Percentiles rank a stretch among this genome's conserved stretches.
These are phyloP conservation scores for Abrostola triplasia DNA, from an alignment of 2,888 invertebrate genomes.

Conservation along the genomic window DNA sequence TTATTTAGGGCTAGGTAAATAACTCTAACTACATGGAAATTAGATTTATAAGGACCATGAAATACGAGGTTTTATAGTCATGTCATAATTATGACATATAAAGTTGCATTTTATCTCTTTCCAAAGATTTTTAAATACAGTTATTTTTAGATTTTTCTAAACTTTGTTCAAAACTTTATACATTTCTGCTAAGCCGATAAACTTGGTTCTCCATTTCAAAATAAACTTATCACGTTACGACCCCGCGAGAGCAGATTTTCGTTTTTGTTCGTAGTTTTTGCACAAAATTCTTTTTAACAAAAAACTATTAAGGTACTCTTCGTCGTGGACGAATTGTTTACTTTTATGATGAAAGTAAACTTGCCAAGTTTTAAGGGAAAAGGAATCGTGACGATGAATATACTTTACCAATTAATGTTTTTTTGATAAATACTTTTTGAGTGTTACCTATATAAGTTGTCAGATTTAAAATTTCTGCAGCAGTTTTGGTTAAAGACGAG, in stretches of 20 bases:
- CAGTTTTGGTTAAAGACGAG: no score
- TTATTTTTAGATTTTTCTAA: not conserved
- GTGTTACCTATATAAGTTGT: not conserved
- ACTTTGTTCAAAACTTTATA: constrained; percentile 1
- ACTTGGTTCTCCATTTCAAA: constrained; percentile 78
- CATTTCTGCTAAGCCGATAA: constrained; percentile 64
- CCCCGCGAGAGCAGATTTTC: constrained; percentile 72
- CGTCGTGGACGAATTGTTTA: constrained; percentile 78
- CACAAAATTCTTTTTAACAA: constrained; percentile 74
- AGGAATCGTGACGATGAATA: constrained; percentile 64
- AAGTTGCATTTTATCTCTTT: not conserved
- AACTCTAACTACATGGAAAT: no score
- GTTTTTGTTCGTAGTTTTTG: constrained; percentile 82
- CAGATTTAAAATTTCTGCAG: no score
- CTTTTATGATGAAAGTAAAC: constrained; percentile 79
- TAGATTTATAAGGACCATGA: no score
- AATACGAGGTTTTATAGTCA: no score
- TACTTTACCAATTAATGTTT: constrained; percentile 40
- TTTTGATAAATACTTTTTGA: not conserved
- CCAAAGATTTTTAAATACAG: not conserved
- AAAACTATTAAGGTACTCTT: constrained; percentile 71
- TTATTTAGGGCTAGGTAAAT: not conserved
- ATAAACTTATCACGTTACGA: constrained; percentile 85
- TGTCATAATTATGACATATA: no score
- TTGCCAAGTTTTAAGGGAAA: constrained; percentile 61